Percentiles rank a stretch among this genome's conserved stretches.
Evolutionary conservation across 2,888 invertebrate genomes (phyloP).

Genomic region (Elmis aenea): DNA sequence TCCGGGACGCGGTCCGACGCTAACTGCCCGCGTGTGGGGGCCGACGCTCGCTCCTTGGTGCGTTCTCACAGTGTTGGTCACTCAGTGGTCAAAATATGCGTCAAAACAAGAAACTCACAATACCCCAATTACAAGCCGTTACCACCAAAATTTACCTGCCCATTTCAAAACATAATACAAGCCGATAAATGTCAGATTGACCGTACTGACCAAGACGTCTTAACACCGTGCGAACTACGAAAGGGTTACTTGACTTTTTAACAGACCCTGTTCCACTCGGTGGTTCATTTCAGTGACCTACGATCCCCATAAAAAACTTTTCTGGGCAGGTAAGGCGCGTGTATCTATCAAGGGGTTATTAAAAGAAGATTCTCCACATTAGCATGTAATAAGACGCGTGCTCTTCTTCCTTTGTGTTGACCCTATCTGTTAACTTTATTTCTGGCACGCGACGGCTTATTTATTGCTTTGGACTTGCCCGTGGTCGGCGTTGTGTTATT

Average conservation of each 20-base stretch:
- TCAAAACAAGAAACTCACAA: constrained; percentile 12
- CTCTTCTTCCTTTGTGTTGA: constrained; percentile 21
- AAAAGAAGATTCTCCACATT: constrained; percentile 34
- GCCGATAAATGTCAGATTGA: constrained; percentile 17
- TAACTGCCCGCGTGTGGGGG: neutral
- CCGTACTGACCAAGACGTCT: constrained; percentile 26
- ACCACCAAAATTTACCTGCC: constrained; percentile 16
- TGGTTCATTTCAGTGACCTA: constrained; percentile 11
- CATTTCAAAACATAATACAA: constrained; percentile 10
- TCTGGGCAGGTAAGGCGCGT: constrained; percentile 31
- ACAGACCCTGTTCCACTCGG: constrained; percentile 19
- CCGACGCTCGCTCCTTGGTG: constrained; percentile 2
- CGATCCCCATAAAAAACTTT: constrained; percentile 18
- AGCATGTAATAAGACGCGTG: constrained; percentile 25
- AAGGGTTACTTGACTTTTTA: constrained; percentile 25
- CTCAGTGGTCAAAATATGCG: constrained; percentile 2
- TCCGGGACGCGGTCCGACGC: too few species aligned
- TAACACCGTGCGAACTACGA: constrained; percentile 27
- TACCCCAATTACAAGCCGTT: constrained; percentile 27
- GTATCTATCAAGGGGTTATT: constrained; percentile 32
- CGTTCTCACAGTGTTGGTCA: constrained; percentile 12
- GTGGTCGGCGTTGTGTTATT: too few species aligned
- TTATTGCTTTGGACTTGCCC: too few species aligned
- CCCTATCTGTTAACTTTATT: constrained; percentile 23
- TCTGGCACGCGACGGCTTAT: constrained; percentile 23